Evolutionary conservation across 2,888 invertebrate genomes (phyloP), one percentile per base, ranked within the genome.

Genomic region (Lithophane socia): DNA sequence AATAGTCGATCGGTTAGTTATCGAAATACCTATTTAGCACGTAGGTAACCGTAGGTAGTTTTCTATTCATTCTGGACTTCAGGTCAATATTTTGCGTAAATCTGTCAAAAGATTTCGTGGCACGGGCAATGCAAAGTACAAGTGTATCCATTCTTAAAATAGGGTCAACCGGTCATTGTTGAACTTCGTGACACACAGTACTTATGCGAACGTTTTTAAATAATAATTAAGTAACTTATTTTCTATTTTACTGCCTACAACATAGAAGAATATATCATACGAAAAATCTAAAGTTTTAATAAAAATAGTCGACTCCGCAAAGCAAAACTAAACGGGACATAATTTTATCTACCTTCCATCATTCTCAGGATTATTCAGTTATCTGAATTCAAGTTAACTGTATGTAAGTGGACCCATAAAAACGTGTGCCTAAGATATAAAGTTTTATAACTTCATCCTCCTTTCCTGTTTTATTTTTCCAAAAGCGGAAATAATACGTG

Each of bases 401-500:
- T n/a, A n/a, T 4, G 37, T 37, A 4, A 37, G 37, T 37, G 37
- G 37, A 37, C 37, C 37, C 37, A 21, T 16, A 18, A 7, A 42
- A 0, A 54, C 49, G 9, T 16, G 10, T 16, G 5, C 16, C 29
- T 37, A 66, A 21, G 21, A 9, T 49, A 8, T 29, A 4, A 7
- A 42, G 9, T 73, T 75, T 24, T 24, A 16, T 10, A 73, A 9
- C 24, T n/a, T 61, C 16, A 13, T 12, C 2, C 5, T 61, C 3
- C 1, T 60, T 54, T 44, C n/a, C 64, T 5, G n/a, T 61, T 69
- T 49, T 8, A 10, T 44, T 16, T 47, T 47, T 56, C 42, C 12
- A 3, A 61, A 60, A 78, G 37, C 77, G 84, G 77, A 82, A 87
- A 86, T 76, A 54, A 47, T 75, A 69, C 42, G 42, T 66, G 64